These are phyloP conservation scores for Pseudomyrmex dendroicus DNA, from an alignment of 1,140 invertebrate genomes.

Conservation along the genomic window DNA sequence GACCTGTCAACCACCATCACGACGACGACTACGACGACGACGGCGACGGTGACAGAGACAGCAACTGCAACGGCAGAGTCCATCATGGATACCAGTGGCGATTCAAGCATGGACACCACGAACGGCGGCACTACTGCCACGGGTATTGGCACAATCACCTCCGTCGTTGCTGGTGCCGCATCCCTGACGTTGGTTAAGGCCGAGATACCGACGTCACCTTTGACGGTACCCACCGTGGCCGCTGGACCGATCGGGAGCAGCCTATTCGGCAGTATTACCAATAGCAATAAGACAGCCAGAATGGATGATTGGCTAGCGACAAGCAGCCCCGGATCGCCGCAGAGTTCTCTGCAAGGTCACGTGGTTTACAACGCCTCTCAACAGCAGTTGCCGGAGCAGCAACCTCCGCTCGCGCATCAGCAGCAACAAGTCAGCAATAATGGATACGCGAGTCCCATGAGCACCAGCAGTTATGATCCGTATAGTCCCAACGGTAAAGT, in stretches of 20 bases:
- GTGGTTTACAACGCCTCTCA: slow-evolving; percentile 77
- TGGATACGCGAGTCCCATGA: slow-evolving; percentile 93
- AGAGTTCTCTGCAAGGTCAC: slow-evolving; percentile 84
- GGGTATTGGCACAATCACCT: slow-evolving; percentile 59
- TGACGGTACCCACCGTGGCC: slow-evolving; percentile 69
- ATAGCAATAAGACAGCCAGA: slow-evolving; percentile 80
- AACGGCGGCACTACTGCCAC: slow-evolving; percentile 61
- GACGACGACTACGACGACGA: not conserved
- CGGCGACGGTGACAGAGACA: not conserved
- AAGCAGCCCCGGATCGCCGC: slow-evolving; percentile 86
- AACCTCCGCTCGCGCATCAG: slow-evolving; percentile 82
- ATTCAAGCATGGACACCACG: slow-evolving; percentile 68
- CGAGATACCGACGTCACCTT: slow-evolving; percentile 74
- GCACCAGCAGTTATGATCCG: slow-evolving; percentile 93
- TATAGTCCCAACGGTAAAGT: slow-evolving; percentile 95
- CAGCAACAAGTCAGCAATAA: slow-evolving; percentile 88
- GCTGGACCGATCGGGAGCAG: slow-evolving; percentile 71
- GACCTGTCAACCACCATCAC: slow-evolving; percentile 54
- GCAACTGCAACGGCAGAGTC: slow-evolving; percentile 28
- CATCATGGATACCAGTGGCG: slow-evolving; percentile 64
- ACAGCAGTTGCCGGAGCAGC: slow-evolving; percentile 71
- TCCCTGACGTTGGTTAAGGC: slow-evolving; percentile 78
- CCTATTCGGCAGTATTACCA: slow-evolving; percentile 76
- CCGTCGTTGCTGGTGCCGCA: slow-evolving; percentile 63
- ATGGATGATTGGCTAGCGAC: slow-evolving; percentile 88